Evolutionary conservation across 2,888 invertebrate genomes (phyloP).

Genomic region (Stictocephala bisonia): DNA sequence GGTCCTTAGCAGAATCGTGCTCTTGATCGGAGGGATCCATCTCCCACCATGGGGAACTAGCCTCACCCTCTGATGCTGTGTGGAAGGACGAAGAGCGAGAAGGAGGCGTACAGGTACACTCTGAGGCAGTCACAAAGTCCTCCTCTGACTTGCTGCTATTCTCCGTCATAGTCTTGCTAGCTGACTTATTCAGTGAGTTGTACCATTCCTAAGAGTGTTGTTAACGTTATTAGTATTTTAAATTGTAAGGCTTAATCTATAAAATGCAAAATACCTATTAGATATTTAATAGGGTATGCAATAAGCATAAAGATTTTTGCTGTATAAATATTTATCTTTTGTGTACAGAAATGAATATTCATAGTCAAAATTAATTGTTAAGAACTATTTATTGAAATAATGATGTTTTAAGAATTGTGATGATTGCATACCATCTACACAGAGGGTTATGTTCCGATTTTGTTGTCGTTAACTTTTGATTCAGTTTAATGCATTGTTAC

Average conservation of each 20-base stretch:
- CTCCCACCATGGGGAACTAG: conserved; percentile 69
- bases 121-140: conserved; percentile 76
- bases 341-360: not conserved
- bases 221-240: too few species aligned
- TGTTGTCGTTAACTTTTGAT: too few species aligned
- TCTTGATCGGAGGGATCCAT: conserved; percentile 63
- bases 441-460: too few species aligned
- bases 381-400: not conserved
- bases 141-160: conserved; percentile 67
- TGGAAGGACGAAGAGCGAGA: conserved; percentile 77
- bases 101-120: conserved; percentile 73
- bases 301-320: too few species aligned
- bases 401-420: not conserved
- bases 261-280: too few species aligned
- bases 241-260: too few species aligned
- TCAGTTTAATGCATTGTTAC: too few species aligned
- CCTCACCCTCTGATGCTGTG: conserved; percentile 75
- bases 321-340: too few species aligned
- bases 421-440: too few species aligned
- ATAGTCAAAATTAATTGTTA: not conserved
- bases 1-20: conserved; percentile 53
- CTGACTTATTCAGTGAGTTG: conserved; percentile 54
- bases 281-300: too few species aligned
- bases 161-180: conserved; percentile 51
- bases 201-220: conserved; percentile 61